Evolutionary conservation across 1,140 invertebrate genomes (phyloP).

Genomic region (Parapsyche elsis): DNA sequence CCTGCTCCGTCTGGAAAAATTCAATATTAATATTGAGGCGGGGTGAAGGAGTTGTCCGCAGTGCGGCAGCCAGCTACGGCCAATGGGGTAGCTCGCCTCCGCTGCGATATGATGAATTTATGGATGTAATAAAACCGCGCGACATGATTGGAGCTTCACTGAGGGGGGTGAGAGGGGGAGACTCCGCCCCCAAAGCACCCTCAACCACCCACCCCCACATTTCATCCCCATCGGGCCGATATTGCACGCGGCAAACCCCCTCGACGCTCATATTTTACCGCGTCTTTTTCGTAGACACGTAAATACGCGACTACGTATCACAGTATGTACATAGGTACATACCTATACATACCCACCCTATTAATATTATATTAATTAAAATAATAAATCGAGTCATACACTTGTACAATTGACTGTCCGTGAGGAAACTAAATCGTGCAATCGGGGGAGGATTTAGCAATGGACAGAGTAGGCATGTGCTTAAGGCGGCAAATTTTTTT

Average conservation of each 20-base stretch:
- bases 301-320: not conserved
- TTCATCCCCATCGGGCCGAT: conserved; percentile 6
- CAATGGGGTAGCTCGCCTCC: conserved; percentile 65
- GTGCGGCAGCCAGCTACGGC: conserved; percentile 62
- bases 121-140: conserved; percentile 72
- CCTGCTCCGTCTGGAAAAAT: conserved; percentile 63
- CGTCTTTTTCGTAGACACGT: not conserved
- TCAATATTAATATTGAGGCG: conserved; percentile 74
- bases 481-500: too few species aligned
- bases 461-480: too few species aligned
- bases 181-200: conserved; percentile 8
- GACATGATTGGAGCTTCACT: conserved; percentile 65
- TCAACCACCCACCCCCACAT: not conserved
- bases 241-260: not conserved
- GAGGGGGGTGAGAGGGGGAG: not conserved
- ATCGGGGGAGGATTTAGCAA: too few species aligned
- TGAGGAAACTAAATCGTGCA: too few species aligned
- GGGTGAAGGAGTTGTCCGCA: conserved; percentile 65
- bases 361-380: not conserved
- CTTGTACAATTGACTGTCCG: too few species aligned
- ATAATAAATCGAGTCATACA: too few species aligned
- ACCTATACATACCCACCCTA: not conserved
- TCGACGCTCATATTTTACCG: conserved; percentile 22
- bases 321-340: too few species aligned
- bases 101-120: conserved; percentile 71